Evolutionary conservation across 2,888 invertebrate species (phyloP), one percentile per base, ranked within the genome.

Genomic region (Poecilobothrus nobilitatus): DNA sequence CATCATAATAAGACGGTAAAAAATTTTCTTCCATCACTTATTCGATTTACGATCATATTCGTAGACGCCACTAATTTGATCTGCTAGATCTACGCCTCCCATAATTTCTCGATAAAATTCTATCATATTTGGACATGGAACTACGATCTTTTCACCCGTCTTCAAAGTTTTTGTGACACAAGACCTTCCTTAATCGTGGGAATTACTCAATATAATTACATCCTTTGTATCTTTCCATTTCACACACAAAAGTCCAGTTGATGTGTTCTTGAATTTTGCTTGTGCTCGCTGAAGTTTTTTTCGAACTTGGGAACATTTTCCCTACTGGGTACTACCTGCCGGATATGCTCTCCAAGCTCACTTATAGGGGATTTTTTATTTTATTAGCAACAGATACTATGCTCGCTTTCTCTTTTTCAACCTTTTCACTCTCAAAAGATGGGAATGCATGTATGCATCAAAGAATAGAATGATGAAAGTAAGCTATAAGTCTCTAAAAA

Each of bases 21-120:
- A 69, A 67, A 67, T 53, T 65, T 67, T 70, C 34, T 66, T 65
- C 68, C 68, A 70, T 37, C 63, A 68, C 67, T 68, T 67, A 15
- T 3, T 66, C 10, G 68, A 69, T 64, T 70, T 70, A 15, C 66
- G 37, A 37, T 69, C 68, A 21, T 34, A 8, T 63, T 69, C 68
- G 33, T 70, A 66, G 41, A 67, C n/a, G 65, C 53, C 62, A 53
- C 34, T 18, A 10, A 67, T 27, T 67, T 69, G 61, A 67, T 61
- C 66, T 21, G 69, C 65, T 44, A 61, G 18, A 69, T 65, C 61
- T 53, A 67, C 67, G 7, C 53, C 53, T 18, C 21, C 61, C 67
- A 67, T 67, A 18, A 62, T 10, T 10, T 9, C 22, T 6, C 34
- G 6, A 20, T 67, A 67, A 34, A 67, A 53, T 8, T 33, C 10